phyloP scores from a whole-genome alignment of 2,888 invertebrate genomes.

The Epirrhoe tristata region DNA sequence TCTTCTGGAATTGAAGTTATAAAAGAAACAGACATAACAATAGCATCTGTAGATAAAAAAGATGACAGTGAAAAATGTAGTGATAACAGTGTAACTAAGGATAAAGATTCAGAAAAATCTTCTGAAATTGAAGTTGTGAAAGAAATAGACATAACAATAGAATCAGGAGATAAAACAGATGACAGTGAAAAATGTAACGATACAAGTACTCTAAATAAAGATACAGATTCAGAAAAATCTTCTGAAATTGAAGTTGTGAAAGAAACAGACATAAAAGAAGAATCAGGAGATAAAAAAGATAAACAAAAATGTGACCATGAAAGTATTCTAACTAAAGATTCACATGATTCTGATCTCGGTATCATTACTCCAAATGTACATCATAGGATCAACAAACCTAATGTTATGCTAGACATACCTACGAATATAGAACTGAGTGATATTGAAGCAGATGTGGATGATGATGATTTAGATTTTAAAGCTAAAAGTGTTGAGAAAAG shows the following conservation, averaged over 20 bases:
- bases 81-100: background rate
- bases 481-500: constrained; percentile 4
- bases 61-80: background rate
- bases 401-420: constrained; percentile 76
- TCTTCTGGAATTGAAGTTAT: background rate
- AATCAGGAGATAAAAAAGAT: too few relatives aligned
- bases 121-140: background rate
- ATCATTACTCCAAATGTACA: constrained; percentile 40
- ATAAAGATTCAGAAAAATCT: background rate
- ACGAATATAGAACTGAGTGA: constrained; percentile 57
- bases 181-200: background rate
- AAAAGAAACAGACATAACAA: constrained; percentile 6
- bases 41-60: background rate
- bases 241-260: too few relatives aligned
- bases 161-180: background rate
- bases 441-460: constrained; percentile 46
- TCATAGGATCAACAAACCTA: constrained; percentile 66
- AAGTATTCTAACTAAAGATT: background rate
- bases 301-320: background rate
- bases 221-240: background rate
- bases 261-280: too few relatives aligned
- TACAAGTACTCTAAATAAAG: background rate
- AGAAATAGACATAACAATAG: background rate
- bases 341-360: constrained; percentile 21
- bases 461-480: constrained; percentile 24